Conservation (phyloP, 2,113 vertebrate genomes). For the Protobothrops mucrosquamatus region DNA sequence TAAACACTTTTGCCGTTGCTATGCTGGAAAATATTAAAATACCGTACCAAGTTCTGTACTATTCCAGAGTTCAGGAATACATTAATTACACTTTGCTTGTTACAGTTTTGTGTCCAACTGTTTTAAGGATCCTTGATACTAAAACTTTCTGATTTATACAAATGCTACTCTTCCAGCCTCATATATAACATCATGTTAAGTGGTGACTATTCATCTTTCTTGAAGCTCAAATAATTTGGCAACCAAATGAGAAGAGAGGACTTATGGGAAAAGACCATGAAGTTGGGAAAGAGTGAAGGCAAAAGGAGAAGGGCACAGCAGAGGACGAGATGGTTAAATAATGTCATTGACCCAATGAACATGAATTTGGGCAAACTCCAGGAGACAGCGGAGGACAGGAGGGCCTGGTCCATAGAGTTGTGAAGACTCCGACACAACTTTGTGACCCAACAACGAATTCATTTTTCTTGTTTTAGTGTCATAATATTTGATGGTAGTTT, state of each 20-base stretch:
- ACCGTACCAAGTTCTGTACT: background rate
- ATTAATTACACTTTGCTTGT: background rate
- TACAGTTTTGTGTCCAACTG: background rate
- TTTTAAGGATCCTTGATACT: background rate
- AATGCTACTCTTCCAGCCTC: background rate
- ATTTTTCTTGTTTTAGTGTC: background rate
- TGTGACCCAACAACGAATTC: background rate
- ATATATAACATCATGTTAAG: background rate
- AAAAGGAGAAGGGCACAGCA: background rate
- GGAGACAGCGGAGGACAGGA: background rate
- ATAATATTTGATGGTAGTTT: background rate
- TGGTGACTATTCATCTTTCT: background rate
- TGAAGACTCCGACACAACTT: background rate
- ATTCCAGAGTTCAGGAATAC: background rate
- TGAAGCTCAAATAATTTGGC: background rate
- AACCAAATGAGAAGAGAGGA: background rate
- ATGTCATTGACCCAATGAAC: background rate
- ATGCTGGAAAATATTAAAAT: background rate
- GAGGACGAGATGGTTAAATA: background rate
- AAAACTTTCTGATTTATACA: background rate
- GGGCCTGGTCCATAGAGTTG: background rate
- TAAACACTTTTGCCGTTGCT: background rate
- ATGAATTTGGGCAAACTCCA: background rate
- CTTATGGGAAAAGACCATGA: background rate
- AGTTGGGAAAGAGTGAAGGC: background rate